Evolutionary conservation across 2,888 invertebrate species (phyloP), one percentile per base, ranked within the genome.

Genomic region (Dendrolimus pini): DNA sequence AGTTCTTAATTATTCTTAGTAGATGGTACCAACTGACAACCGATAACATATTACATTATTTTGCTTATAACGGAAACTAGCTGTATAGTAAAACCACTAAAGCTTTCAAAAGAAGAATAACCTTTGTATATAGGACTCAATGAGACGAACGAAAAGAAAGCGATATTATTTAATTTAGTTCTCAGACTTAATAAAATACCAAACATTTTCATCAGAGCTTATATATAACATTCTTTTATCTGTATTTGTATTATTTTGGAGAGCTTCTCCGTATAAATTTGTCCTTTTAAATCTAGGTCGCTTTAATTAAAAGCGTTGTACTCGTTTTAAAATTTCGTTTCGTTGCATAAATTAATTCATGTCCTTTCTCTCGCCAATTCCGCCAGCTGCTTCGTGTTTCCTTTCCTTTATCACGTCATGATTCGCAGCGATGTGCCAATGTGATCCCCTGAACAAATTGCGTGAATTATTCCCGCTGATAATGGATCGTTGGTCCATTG

Each of bases 401-500:
- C 63, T 63, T 63, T 59, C 65, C 64, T 61, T 71, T 68, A 72
- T 68, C 65, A 67, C 64, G 65, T 59, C 64, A 63, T 62, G 58
- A 61, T 63, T 64, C 65, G 61, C 61, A 58, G 60, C 63, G 54
- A 65, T 69, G 67, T 72, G 67, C 67, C 65, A 65, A 65, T 61
- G 71, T 72, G 70, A 72, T 74, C 68, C 69, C 65, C 71, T 71
- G 68, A 66, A 65, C 66, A 70, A 75, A 70, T 74, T 78, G 72
- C 71, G 70, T 69, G 75, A 75, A 73, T 76, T 71, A 73, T 72
- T 64, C 69, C 62, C 63, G 62, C 62, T 74, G 76, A 73, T 75
- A 77, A 79, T 77, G 65, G 66, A 30, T 41, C 41, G 30, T 30
- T 14, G 41, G n/a, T 54, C 30, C 41, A 54, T 41, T 41, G 54